Evolutionary conservation across 2,888 invertebrate genomes (phyloP).

Genomic region (Vanessa cardui): DNA sequence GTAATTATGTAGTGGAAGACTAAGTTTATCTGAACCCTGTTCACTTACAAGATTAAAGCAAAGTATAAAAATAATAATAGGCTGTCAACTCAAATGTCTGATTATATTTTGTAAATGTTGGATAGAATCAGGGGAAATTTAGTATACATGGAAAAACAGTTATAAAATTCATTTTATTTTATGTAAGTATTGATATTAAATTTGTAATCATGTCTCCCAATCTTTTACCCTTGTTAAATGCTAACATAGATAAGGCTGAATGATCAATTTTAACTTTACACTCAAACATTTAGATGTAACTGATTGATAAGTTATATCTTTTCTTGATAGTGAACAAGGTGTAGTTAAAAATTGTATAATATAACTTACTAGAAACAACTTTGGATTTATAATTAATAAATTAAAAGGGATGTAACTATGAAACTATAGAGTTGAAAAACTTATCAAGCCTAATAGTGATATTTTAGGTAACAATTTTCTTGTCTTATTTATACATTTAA

Average conservation of each 20-base stretch:
- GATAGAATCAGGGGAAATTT: too few species aligned
- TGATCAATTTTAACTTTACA: too few species aligned
- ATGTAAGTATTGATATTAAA: too few species aligned
- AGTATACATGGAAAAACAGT: too few species aligned
- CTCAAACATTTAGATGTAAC: background rate
- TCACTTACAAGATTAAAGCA: constrained; percentile 3
- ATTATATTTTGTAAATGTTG: too few species aligned
- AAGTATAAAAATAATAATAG: background rate
- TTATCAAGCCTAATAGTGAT: background rate
- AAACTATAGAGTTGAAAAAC: background rate
- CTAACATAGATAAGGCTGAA: too few species aligned
- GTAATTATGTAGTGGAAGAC: constrained; percentile 13
- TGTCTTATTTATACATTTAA: background rate
- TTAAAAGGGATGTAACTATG: background rate
- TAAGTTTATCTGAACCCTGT: background rate
- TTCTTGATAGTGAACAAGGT: constrained; percentile 11
- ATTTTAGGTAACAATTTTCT: constrained; percentile 4
- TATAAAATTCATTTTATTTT: too few species aligned
- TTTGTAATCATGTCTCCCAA: too few species aligned
- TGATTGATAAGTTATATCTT: background rate
- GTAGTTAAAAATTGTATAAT: background rate
- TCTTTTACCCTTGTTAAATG: too few species aligned
- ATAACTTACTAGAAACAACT: background rate
- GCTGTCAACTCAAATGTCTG: background rate
- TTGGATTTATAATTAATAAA: background rate